Percentiles rank a stretch among this genome's conserved stretches.
These are phyloP conservation scores for Tinea trinotella DNA, from an alignment of 2,888 invertebrate genomes.

Conservation along the genomic window DNA sequence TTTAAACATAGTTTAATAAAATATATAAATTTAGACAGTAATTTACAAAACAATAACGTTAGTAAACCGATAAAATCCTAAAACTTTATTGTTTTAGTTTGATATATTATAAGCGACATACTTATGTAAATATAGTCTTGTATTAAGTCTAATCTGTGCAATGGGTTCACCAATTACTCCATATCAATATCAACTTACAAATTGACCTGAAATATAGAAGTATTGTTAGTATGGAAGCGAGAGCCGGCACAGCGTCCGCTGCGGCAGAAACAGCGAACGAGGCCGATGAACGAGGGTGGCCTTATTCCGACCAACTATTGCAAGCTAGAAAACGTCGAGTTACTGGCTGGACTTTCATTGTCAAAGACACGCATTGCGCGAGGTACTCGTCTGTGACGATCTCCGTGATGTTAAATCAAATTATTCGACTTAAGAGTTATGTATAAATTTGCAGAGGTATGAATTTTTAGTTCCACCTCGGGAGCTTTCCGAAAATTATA, in stretches of 20 bases:
- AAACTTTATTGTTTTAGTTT: too few species aligned
- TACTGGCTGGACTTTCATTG: constrained; percentile 52
- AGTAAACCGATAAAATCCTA: too few species aligned
- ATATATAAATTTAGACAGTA: too few species aligned
- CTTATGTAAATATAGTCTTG: too few species aligned
- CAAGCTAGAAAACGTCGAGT: constrained; percentile 53
- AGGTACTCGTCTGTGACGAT: constrained; percentile 13
- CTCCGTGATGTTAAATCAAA: constrained; percentile 11
- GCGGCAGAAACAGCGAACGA: constrained; percentile 55
- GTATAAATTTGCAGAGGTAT: background rate
- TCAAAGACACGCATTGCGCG: constrained; percentile 30
- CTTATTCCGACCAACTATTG: constrained; percentile 64
- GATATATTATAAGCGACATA: too few species aligned
- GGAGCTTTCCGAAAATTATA: background rate
- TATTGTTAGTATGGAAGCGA: constrained; percentile 25
- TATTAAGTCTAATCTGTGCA: too few species aligned
- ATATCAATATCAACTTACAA: constrained; percentile 12
- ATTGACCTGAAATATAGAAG: constrained; percentile 18
- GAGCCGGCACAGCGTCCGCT: constrained; percentile 23
- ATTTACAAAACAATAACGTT: too few species aligned
- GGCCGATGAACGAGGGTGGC: constrained; percentile 68
- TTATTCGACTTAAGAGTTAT: constrained; percentile 7
- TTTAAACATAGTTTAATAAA: too few species aligned
- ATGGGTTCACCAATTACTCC: constrained; percentile 1
- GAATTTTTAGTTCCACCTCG: background rate